Conservation (phyloP, 2,797 vertebrate genomes). For the Chaetophractus vellerosus region DNA sequence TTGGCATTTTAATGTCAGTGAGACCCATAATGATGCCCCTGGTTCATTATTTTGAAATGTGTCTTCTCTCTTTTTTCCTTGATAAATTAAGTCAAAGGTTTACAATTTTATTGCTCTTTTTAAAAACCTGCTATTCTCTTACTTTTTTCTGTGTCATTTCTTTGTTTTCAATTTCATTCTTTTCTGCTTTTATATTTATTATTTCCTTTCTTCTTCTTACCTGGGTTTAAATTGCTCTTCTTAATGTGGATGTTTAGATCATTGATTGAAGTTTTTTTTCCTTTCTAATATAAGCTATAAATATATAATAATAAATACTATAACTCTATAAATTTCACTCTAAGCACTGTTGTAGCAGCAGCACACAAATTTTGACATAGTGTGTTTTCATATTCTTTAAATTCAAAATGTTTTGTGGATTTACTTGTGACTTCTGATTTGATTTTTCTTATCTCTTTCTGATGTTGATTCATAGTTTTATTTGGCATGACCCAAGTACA, state of each 20-base stretch:
- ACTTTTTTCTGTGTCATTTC: neutral
- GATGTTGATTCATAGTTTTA: neutral
- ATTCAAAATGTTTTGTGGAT: neutral
- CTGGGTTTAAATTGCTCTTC: neutral
- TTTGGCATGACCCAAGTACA: neutral
- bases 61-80: neutral
- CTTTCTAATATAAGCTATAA: neutral
- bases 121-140: neutral
- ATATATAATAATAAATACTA: neutral
- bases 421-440: neutral
- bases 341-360: neutral
- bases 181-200: neutral
- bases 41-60: neutral
- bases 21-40: neutral
- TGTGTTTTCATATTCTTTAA: neutral
- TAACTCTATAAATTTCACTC: too few relatives aligned
- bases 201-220: neutral
- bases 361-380: neutral
- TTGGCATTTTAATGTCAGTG: neutral
- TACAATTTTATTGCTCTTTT: neutral
- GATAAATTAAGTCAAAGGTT: neutral
- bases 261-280: neutral
- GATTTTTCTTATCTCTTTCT: neutral
- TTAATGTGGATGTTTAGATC: neutral
- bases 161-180: neutral